phyloP scores from a whole-genome alignment of 2,888 invertebrate species.

The Habroteleia sp. region DNA sequence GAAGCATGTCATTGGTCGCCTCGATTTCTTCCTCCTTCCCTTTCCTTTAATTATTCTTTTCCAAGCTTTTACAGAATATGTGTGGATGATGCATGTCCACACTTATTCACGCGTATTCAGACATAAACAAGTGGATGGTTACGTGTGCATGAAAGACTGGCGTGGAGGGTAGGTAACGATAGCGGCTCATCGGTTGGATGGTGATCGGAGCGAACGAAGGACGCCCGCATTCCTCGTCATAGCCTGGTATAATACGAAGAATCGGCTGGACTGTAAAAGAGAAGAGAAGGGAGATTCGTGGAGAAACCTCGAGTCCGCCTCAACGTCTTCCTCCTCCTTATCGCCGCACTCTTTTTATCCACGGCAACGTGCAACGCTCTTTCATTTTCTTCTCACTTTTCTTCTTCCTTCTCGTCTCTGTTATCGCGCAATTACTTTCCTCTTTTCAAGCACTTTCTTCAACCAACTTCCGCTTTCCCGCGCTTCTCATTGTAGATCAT shows the following conservation, averaged over 20 bases:
- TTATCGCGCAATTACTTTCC: constrained; percentile 37
- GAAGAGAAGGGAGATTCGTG: constrained; percentile 62
- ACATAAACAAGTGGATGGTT: constrained; percentile 1
- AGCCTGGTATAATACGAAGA: constrained; percentile 81
- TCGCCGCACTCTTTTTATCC: constrained; percentile 53
- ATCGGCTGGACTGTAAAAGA: constrained; percentile 71
- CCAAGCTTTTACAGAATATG: constrained; percentile 36
- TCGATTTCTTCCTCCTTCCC: constrained; percentile 26
- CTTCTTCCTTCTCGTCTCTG: constrained; percentile 45
- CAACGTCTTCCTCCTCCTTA: constrained; percentile 62
- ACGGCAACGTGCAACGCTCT: constrained; percentile 37
- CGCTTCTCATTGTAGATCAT: too few relatives aligned
- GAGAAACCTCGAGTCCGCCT: constrained; percentile 61
- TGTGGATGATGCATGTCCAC: constrained; percentile 39
- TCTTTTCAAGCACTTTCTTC: constrained; percentile 17
- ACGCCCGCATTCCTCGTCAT: constrained; percentile 81
- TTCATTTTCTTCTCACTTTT: constrained; percentile 59
- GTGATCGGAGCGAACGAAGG: constrained; percentile 79
- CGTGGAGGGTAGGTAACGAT: constrained; percentile 65
- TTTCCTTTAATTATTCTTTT: constrained; percentile 51
- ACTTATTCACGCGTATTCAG: constrained; percentile 19
- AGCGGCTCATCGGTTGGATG: constrained; percentile 75
- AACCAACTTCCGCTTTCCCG: constrained; percentile 24
- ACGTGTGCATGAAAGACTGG: constrained; percentile 71
- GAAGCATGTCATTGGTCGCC: constrained; percentile 27